Conservation (phyloP, 2,113 vertebrate species). For the Notothenia coriiceps region DNA sequence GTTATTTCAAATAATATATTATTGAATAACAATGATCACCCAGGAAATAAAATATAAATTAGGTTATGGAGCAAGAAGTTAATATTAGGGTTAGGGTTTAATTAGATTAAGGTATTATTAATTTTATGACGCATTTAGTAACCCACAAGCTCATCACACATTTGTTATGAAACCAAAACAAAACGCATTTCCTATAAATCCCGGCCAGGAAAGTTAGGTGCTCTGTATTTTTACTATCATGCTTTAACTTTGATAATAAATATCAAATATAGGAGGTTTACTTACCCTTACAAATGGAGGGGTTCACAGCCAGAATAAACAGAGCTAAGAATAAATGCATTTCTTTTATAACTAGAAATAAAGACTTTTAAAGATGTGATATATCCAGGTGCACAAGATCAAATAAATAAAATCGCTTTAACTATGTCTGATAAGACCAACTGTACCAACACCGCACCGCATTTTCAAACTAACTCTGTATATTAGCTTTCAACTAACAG, state of each 20-base stretch:
- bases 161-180: slow-evolving; percentile 39
- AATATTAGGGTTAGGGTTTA: too few relatives aligned
- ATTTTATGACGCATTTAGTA: not conserved
- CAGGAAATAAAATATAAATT: not conserved
- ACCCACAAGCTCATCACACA: not conserved
- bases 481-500: slow-evolving; percentile 44
- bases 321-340: slow-evolving; percentile 34
- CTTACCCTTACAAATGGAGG: slow-evolving; percentile 53
- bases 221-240: not conserved
- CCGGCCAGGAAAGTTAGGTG: too few relatives aligned
- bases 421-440: not conserved
- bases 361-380: not conserved
- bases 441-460: not conserved
- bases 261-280: not conserved
- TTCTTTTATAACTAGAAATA: not conserved
- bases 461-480: not conserved
- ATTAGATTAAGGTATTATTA: not conserved
- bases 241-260: not conserved
- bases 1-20: not conserved
- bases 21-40: not conserved
- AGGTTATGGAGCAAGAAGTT: not conserved
- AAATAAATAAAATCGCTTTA: not conserved
- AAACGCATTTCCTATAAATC: slow-evolving; percentile 5
- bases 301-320: not conserved
- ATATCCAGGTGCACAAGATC: not conserved